Conservation (phyloP, 2,113 vertebrate genomes). For the Apodemus speciosus region DNA sequence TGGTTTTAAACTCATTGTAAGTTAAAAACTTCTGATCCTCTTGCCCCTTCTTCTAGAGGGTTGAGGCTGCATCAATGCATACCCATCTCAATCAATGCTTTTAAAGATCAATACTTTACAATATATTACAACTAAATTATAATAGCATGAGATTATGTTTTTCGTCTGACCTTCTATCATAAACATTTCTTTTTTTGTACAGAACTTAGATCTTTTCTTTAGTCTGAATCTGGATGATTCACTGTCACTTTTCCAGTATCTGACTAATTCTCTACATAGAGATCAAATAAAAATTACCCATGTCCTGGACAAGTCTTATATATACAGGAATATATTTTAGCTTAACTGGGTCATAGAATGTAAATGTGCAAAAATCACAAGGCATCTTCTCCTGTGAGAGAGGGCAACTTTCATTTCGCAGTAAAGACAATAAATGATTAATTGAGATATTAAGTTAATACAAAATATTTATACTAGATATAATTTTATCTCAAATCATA, state of each 20-base stretch:
- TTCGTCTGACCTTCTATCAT: not conserved
- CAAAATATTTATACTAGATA: conserved; percentile 51
- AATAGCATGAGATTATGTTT: not conserved
- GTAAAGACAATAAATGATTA: conserved; percentile 56
- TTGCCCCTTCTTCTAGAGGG: not conserved
- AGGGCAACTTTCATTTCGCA: not conserved
- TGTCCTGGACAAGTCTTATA: conserved; percentile 63
- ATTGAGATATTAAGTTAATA: conserved; percentile 51
- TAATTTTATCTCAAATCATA: conserved; percentile 4
- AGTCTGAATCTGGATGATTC: conserved; percentile 40
- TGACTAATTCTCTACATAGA: conserved; percentile 63
- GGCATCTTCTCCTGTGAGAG: not conserved
- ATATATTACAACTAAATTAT: not conserved
- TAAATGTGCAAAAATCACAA: conserved; percentile 21
- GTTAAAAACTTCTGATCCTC: not conserved
- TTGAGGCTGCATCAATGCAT: not conserved
- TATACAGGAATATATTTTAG: conserved; percentile 63
- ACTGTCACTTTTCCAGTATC: conserved; percentile 58
- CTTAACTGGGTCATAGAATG: conserved; percentile 35
- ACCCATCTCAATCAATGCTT: not conserved
- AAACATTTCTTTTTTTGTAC: not conserved
- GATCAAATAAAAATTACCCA: conserved; percentile 68
- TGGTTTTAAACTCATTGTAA: not conserved
- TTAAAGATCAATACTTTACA: conserved; percentile 3
- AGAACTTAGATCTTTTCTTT: conserved; percentile 25